Conservation (phyloP, 2,113 vertebrate species). For the Felis catus region F.catus_Fca126_mat1.0 CM031420.1:109618501-109619000, state of each 20-base stretch:
- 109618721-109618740: neutral
- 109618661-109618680: neutral
- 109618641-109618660: neutral
- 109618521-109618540: neutral
- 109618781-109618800: neutral
- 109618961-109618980: neutral
- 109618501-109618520: neutral
- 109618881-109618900: neutral
- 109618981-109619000: neutral
- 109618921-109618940: neutral
- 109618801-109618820: neutral
- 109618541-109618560: neutral
- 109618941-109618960: neutral
- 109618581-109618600: no score
- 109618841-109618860: neutral
- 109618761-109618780: neutral
- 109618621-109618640: neutral
- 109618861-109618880: neutral
- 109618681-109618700: neutral
- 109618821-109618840: neutral
- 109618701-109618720: neutral
- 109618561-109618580: neutral
- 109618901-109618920: neutral
- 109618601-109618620: neutral
- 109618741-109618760: neutral